Evolutionary conservation across 2,797 vertebrate species (phyloP).

Genomic region (Lates japonicus): DNA sequence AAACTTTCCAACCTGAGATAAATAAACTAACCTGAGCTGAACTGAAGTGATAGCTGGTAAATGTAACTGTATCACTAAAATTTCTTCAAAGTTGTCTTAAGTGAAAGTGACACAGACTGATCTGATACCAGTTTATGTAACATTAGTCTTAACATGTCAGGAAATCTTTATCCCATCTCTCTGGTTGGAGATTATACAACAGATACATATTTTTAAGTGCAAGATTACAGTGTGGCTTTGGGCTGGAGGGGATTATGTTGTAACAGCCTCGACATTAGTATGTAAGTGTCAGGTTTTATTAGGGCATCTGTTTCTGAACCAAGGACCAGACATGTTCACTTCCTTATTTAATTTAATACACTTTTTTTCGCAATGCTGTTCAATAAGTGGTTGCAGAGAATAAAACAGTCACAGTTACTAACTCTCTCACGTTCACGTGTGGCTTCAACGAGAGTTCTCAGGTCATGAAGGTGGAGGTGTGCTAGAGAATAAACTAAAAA

Average conservation of each 20-base stretch:
- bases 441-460: background rate
- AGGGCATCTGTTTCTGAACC: conserved; percentile 8
- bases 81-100: background rate
- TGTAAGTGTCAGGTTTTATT: conserved; percentile 46
- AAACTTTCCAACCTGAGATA: too few relatives aligned
- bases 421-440: background rate
- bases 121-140: background rate
- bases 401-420: background rate
- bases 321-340: conserved; percentile 18
- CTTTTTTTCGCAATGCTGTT: conserved; percentile 8
- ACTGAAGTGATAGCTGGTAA: too few relatives aligned
- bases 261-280: conserved; percentile 22
- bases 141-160: conserved; percentile 16
- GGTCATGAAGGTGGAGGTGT: background rate
- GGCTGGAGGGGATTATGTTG: conserved; percentile 32
- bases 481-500: background rate
- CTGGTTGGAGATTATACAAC: conserved; percentile 49
- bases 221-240: conserved; percentile 27
- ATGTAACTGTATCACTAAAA: background rate
- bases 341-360: conserved; percentile 22
- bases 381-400: conserved; percentile 12
- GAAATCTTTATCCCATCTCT: conserved; percentile 27
- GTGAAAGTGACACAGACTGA: background rate
- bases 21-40: too few relatives aligned
- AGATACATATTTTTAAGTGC: conserved; percentile 67